Percentiles rank a stretch among this genome's conserved stretches.
Conservation (phyloP, 64 coral and sea anemone species). For the Catalaphyllia jardinei region DNA sequence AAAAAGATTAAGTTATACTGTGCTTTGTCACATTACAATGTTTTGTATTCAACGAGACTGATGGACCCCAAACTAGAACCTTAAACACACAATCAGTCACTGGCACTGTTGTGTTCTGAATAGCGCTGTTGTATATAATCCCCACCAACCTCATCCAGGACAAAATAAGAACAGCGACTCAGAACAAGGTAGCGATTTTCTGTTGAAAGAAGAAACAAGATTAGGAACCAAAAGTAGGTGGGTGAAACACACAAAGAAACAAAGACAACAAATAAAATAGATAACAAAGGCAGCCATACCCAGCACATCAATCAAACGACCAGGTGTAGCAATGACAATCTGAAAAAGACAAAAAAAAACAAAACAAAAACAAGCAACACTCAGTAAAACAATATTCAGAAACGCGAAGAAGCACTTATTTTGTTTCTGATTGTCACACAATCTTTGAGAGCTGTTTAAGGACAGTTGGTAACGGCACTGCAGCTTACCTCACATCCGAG, state of each 20-base stretch:
- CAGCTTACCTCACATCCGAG: constrained; percentile 89
- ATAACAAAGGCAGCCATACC: constrained; percentile 48
- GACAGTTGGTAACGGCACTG: neutral
- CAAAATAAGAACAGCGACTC: constrained; percentile 91
- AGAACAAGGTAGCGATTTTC: constrained; percentile 99
- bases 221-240: neutral
- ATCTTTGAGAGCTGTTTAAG: neutral
- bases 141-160: constrained; percentile 90
- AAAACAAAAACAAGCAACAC: too few species aligned
- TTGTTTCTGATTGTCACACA: too few species aligned
- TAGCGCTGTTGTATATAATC: neutral
- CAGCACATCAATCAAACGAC: constrained; percentile 97
- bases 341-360: constrained; percentile 33
- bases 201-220: constrained; percentile 36
- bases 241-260: neutral
- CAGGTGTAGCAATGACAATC: constrained; percentile 98
- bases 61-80: too few species aligned
- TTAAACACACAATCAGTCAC: too few species aligned
- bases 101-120: too few species aligned
- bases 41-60: too few species aligned
- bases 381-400: neutral
- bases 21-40: too few species aligned
- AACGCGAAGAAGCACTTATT: too few species aligned
- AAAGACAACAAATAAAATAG: neutral
- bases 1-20: too few species aligned